phyloP scores from a whole-genome alignment of 2,113 vertebrate species.

The Lampris incognitus region DNA sequence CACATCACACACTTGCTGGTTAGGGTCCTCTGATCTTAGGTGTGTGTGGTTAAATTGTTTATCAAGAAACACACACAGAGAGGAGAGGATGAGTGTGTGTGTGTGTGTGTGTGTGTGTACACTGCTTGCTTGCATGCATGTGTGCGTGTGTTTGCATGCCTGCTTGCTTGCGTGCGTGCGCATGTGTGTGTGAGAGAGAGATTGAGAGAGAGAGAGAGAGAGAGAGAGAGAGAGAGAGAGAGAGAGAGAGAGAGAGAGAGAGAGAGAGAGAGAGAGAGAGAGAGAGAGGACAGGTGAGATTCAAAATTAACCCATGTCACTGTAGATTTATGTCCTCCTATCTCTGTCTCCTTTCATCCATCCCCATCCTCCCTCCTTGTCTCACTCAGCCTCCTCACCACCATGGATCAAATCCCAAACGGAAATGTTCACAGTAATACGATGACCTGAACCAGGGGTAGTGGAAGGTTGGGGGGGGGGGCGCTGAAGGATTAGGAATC shows the following conservation, averaged over 20 bases:
- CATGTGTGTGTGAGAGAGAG: neutral
- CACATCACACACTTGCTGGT: constrained; percentile 34
- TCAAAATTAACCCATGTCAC: too few species aligned
- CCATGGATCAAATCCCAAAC: too few species aligned
- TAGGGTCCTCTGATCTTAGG: constrained; percentile 44
- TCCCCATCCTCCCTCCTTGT: too few species aligned
- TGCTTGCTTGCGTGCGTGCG: neutral
- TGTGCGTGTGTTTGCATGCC: constrained; percentile 3
- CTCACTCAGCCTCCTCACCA: too few species aligned
- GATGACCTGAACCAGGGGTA: too few species aligned
- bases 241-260: neutral
- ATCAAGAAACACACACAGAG: too few species aligned
- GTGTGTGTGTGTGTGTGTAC: constrained; percentile 7
- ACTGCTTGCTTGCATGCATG: neutral
- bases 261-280: neutral
- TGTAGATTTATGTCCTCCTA: too few species aligned
- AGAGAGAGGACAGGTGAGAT: neutral
- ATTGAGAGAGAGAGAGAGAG: neutral
- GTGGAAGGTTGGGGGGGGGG: too few species aligned
- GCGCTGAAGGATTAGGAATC: too few species aligned
- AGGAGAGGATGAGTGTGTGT: neutral
- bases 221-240: neutral
- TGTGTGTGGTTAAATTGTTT: neutral
- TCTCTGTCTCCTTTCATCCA: too few species aligned
- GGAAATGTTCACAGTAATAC: too few species aligned